These are phyloP conservation scores for Arothron firmamentum DNA, from an alignment of 2,113 vertebrate species.

Conservation along the genomic window DNA sequence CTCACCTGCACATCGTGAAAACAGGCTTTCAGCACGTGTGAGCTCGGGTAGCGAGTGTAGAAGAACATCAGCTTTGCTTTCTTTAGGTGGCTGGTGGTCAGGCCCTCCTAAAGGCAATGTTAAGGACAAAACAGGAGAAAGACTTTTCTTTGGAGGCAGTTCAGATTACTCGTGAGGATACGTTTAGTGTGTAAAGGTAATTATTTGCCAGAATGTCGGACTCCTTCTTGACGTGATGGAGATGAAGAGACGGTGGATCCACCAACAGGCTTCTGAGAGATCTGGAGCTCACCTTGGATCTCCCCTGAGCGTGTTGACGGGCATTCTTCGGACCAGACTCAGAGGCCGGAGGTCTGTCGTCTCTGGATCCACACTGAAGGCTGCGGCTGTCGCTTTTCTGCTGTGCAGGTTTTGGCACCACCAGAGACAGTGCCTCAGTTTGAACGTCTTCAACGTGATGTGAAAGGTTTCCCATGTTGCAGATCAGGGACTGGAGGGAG, in stretches of 20 bases:
- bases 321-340: conserved; percentile 51
- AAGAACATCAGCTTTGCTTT: conserved; percentile 96
- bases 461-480: conserved; percentile 6
- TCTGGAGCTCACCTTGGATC: conserved; percentile 62
- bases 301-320: conserved; percentile 46
- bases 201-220: conserved; percentile 38
- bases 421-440: conserved; percentile 68
- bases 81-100: conserved; percentile 86
- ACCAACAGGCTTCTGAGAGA: conserved; percentile 51
- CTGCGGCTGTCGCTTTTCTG: conserved; percentile 38
- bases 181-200: conserved; percentile 69
- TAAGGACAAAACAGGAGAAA: conserved; percentile 66
- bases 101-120: conserved; percentile 77
- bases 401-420: conserved; percentile 55
- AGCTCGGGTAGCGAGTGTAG: conserved; percentile 90
- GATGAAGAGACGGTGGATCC: conserved; percentile 32
- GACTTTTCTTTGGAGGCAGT: neutral
- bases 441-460: conserved; percentile 58
- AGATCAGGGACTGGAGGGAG: neutral
- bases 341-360: conserved; percentile 27
- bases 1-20: conserved; percentile 88
- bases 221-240: conserved; percentile 74
- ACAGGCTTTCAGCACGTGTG: conserved; percentile 82
- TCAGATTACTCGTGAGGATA: conserved; percentile 81
- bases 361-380: conserved; percentile 53